These are phyloP conservation scores for Drosophila repleta DNA, from an alignment of 1,140 invertebrate genomes.

Conservation along the genomic window DNA sequence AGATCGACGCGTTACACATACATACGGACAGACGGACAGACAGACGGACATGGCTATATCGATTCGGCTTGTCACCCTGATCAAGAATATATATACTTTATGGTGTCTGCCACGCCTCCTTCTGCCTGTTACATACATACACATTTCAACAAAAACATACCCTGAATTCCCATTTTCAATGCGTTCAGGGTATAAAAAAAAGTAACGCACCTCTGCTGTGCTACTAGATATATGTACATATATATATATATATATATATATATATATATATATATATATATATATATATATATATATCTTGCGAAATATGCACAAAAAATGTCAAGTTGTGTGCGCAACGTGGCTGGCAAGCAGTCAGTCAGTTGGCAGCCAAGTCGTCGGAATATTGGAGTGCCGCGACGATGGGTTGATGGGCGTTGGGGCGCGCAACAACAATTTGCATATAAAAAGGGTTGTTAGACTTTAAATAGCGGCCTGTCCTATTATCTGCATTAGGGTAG, in stretches of 20 bases:
- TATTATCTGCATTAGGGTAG: constrained; percentile 80
- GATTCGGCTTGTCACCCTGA: too few species aligned
- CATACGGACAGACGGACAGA: too few species aligned
- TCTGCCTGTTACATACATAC: too few species aligned
- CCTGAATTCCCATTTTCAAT: too few species aligned
- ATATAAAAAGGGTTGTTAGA: constrained; percentile 83
- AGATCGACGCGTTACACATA: too few species aligned
- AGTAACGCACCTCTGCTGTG: constrained; percentile 29
- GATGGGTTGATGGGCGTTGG: constrained; percentile 29
- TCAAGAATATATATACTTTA: too few species aligned
- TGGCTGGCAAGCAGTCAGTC: constrained; percentile 25
- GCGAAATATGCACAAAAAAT: constrained; percentile 66
- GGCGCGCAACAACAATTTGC: constrained; percentile 80
- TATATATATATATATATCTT: constrained; percentile 11
- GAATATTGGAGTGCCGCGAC: constrained; percentile 10
- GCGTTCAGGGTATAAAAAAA: too few species aligned
- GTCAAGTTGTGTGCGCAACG: constrained; percentile 61
- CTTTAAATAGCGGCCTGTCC: constrained; percentile 77
- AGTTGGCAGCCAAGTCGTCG: constrained; percentile 33
- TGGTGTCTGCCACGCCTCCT: too few species aligned
- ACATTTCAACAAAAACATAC: too few species aligned
- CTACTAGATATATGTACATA: constrained; percentile 6
- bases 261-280: constrained; percentile 8
- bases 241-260: background rate
- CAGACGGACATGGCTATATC: too few species aligned